Evolutionary conservation across 2,113 vertebrate species (phyloP).

Genomic region (Chlorodrepanis virens): DNA sequence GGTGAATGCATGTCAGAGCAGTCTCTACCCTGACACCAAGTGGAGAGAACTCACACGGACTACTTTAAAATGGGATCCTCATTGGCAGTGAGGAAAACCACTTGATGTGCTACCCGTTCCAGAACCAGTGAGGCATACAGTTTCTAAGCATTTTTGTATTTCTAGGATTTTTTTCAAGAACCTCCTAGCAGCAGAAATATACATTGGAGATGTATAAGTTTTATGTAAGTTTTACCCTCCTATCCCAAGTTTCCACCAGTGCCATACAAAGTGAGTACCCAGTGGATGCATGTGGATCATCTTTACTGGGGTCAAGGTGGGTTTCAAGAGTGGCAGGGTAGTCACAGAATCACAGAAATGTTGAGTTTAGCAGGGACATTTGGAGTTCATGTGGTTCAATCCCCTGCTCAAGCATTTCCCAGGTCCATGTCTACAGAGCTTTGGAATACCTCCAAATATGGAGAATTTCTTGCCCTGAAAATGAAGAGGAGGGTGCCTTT

Average conservation of each 20-base stretch:
- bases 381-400: background rate
- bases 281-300: fast-evolving
- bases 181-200: background rate
- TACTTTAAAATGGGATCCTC: background rate
- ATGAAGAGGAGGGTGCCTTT: background rate
- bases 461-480: background rate
- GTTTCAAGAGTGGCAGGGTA: fast-evolving
- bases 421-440: background rate
- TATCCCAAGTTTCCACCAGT: background rate
- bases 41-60: background rate
- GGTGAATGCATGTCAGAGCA: background rate
- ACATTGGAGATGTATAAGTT: background rate
- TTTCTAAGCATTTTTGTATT: background rate
- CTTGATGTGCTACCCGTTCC: fast-evolving
- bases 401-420: background rate
- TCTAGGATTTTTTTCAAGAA: background rate
- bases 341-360: background rate
- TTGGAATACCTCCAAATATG: background rate
- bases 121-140: background rate
- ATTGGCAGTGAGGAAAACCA: background rate
- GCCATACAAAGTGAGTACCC: background rate
- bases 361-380: background rate
- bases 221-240: background rate
- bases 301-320: background rate
- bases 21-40: constrained; percentile 53